Conservation (phyloP, 2,888 invertebrate genomes). For the Cryptus armator region DNA sequence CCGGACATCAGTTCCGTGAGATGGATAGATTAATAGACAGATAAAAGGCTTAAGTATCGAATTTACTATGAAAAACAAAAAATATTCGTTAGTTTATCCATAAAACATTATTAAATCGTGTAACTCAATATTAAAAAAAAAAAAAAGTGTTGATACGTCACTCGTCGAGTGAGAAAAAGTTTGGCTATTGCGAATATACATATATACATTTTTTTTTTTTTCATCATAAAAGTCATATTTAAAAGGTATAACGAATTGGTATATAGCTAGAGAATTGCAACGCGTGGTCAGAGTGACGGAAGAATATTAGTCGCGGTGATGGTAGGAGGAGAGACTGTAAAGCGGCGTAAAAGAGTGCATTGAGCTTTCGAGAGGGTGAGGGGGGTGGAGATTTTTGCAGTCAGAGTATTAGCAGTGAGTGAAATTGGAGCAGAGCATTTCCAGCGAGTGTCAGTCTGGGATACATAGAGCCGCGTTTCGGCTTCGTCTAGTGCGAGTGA, state of each 20-base stretch:
- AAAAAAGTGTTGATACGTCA: no score
- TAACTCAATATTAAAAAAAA: no score
- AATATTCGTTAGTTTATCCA: background rate
- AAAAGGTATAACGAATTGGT: background rate
- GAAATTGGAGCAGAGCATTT: constrained; percentile 60
- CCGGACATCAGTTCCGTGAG: constrained; percentile 21
- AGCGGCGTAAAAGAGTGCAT: constrained; percentile 43
- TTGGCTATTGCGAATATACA: background rate
- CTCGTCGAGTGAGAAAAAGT: background rate
- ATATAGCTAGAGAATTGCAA: constrained; percentile 10
- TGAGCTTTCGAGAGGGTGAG: constrained; percentile 31
- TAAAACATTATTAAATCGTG: background rate
- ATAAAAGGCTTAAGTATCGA: constrained; percentile 5
- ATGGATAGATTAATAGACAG: constrained; percentile 7
- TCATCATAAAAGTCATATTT: background rate
- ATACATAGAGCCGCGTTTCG: background rate
- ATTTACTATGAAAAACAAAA: background rate
- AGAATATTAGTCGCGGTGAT: constrained; percentile 8
- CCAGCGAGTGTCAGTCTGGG: constrained; percentile 48
- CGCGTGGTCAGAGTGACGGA: constrained; percentile 21
- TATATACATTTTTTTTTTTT: background rate
- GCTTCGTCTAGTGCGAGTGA: constrained; percentile 42
- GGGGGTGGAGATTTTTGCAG: constrained; percentile 31
- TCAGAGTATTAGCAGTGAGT: constrained; percentile 52
- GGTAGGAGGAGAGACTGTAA: constrained; percentile 1